A percentile compares a stretch with the other conserved stretches of the same genome.
phyloP scores from a whole-genome alignment of 2,797 vertebrate species.

The Lateolabrax maculatus region DNA sequence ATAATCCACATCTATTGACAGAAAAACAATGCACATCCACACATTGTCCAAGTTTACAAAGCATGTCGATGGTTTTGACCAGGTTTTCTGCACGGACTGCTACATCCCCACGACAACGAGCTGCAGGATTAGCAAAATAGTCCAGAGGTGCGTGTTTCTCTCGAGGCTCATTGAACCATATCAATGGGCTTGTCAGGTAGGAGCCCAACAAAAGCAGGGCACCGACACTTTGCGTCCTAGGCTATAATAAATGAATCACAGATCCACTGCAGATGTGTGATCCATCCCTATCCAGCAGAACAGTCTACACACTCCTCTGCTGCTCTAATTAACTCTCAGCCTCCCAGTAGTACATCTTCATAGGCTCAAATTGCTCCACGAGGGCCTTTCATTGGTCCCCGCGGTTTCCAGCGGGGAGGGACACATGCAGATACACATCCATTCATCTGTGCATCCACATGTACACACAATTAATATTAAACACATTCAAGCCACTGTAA shows the following conservation, averaged over 20 bases:
- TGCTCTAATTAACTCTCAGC: slow-evolving; percentile 62
- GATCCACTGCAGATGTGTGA: slow-evolving; percentile 32
- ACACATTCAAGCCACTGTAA: neutral
- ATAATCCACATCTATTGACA: no score
- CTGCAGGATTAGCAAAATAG: no score
- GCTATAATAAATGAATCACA: slow-evolving; percentile 51
- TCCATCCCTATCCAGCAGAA: slow-evolving; percentile 17
- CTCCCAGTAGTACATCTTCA: slow-evolving; percentile 55
- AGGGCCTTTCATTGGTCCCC: slow-evolving; percentile 56
- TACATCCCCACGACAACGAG: no score
- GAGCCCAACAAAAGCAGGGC: slow-evolving; percentile 34
- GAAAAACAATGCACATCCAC: no score
- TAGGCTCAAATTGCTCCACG: slow-evolving; percentile 57
- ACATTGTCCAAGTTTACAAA: no score
- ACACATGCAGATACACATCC: slow-evolving; percentile 6
- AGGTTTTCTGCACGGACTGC: no score
- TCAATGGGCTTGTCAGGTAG: slow-evolving; percentile 52
- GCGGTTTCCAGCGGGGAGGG: slow-evolving; percentile 33
- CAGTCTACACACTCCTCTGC: slow-evolving; percentile 21
- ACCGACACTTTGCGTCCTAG: slow-evolving; percentile 36
- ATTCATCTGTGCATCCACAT: slow-evolving; percentile 10
- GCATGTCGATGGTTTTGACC: no score
- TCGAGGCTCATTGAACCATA: slow-evolving; percentile 58
- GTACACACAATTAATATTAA: slow-evolving; percentile 10
- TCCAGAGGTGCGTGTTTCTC: no score